Conservation (phyloP, 1,140 invertebrate genomes). For the Onthophagus taurus region DNA sequence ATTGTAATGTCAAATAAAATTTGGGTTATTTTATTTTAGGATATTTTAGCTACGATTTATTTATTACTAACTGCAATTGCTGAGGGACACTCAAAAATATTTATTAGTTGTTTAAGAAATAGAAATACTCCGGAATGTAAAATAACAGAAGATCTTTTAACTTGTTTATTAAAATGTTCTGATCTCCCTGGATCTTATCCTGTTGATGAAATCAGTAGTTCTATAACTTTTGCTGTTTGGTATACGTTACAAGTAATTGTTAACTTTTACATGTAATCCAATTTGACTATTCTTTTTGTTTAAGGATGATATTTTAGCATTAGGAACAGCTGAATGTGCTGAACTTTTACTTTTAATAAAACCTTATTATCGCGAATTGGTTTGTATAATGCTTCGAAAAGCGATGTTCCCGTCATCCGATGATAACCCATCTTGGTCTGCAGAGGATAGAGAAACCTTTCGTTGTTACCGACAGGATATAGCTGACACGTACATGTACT, state of each 20-base stretch:
- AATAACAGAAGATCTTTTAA: constrained; percentile 40
- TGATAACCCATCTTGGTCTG: constrained; percentile 43
- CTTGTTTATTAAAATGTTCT: constrained; percentile 58
- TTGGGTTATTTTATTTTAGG: constrained; percentile 25
- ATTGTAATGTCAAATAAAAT: background rate
- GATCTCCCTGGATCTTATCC: constrained; percentile 74
- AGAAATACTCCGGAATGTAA: constrained; percentile 36
- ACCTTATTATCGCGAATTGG: constrained; percentile 56
- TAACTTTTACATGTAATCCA: background rate
- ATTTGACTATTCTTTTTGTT: constrained; percentile 17
- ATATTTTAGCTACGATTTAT: constrained; percentile 48
- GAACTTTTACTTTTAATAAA: constrained; percentile 44
- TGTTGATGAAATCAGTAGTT: constrained; percentile 72
- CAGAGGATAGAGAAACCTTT: constrained; percentile 76
- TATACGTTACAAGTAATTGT: constrained; percentile 71
- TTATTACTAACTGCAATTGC: constrained; percentile 52
- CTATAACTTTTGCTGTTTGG: constrained; percentile 82
- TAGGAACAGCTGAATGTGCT: constrained; percentile 41
- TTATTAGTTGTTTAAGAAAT: constrained; percentile 44
- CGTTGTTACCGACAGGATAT: constrained; percentile 87
- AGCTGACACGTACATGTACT: constrained; percentile 81
- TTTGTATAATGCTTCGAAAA: constrained; percentile 55
- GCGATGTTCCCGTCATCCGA: constrained; percentile 45
- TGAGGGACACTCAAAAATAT: constrained; percentile 54
- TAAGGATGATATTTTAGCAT: constrained; percentile 51